Conservation (phyloP, 2,888 invertebrate genomes). For the Eurytoma californica region DNA sequence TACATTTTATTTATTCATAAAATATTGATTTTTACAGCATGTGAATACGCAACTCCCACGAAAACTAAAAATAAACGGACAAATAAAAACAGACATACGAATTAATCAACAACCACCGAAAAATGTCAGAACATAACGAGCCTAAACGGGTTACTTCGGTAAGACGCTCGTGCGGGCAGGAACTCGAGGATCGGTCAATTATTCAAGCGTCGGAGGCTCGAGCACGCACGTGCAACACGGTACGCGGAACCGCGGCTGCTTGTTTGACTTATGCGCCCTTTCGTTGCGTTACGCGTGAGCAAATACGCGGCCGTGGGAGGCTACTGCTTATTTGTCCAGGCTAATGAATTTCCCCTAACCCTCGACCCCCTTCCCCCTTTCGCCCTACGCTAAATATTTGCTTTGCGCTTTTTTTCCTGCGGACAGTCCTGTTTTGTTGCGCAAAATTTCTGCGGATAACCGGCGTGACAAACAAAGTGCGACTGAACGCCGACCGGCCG, state of each 20-base stretch:
- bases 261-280: conserved; percentile 63
- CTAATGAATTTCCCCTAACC: conserved; percentile 67
- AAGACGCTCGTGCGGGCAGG: neutral
- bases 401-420: too few relatives aligned
- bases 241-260: conserved; percentile 32
- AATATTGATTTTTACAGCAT: too few relatives aligned
- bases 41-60: too few relatives aligned
- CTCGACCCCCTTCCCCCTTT: too few relatives aligned
- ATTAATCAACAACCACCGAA: neutral
- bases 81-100: too few relatives aligned
- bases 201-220: neutral
- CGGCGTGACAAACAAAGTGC: too few relatives aligned
- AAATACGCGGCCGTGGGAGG: conserved; percentile 52
- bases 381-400: too few relatives aligned
- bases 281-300: conserved; percentile 59
- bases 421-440: too few relatives aligned
- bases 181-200: neutral
- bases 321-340: conserved; percentile 62
- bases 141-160: neutral
- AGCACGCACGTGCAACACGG: neutral
- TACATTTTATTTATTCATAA: too few relatives aligned
- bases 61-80: too few relatives aligned
- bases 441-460: too few relatives aligned
- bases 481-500: too few relatives aligned
- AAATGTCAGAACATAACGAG: neutral